Evolutionary conservation across 1,140 invertebrate species (phyloP).

Genomic region (Stegodyphus dumicola): DNA sequence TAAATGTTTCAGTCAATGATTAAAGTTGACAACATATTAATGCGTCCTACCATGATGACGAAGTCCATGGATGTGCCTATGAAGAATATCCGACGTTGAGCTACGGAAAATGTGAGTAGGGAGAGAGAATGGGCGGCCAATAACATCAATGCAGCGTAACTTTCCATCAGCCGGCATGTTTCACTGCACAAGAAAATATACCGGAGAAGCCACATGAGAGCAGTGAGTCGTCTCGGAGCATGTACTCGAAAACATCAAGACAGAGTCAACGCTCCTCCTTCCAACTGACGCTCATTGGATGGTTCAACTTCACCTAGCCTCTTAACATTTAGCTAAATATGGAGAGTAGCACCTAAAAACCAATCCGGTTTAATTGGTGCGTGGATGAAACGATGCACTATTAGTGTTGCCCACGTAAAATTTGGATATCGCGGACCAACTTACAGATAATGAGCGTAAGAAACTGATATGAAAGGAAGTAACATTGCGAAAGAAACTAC

Average conservation of each 20-base stretch:
- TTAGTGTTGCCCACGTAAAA: conserved; percentile 12
- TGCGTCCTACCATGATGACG: conserved; percentile 26
- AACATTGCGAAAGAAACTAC: too few relatives aligned
- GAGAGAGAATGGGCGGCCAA: conserved; percentile 24
- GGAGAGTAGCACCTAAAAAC: conserved; percentile 16
- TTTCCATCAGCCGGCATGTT: conserved; percentile 44
- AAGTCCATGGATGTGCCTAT: conserved; percentile 13
- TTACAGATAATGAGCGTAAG: too few relatives aligned
- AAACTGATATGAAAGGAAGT: too few relatives aligned
- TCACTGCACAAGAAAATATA: not conserved
- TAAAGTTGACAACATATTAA: not conserved
- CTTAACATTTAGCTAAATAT: not conserved
- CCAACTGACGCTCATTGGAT: conserved; percentile 14
- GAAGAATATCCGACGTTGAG: conserved; percentile 12
- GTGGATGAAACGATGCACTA: conserved; percentile 2
- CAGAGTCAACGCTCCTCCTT: not conserved
- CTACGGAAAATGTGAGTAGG: conserved; percentile 18
- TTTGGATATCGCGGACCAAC: too few relatives aligned
- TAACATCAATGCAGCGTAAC: conserved; percentile 36
- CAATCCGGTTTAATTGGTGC: conserved; percentile 48
- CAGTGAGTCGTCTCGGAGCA: not conserved
- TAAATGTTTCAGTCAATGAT: not conserved
- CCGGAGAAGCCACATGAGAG: not conserved
- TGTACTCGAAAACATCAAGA: not conserved
- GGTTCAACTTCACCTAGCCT: not conserved